phyloP scores from a whole-genome alignment of 2,888 invertebrate species.

The Iselma pallidipennis region DNA sequence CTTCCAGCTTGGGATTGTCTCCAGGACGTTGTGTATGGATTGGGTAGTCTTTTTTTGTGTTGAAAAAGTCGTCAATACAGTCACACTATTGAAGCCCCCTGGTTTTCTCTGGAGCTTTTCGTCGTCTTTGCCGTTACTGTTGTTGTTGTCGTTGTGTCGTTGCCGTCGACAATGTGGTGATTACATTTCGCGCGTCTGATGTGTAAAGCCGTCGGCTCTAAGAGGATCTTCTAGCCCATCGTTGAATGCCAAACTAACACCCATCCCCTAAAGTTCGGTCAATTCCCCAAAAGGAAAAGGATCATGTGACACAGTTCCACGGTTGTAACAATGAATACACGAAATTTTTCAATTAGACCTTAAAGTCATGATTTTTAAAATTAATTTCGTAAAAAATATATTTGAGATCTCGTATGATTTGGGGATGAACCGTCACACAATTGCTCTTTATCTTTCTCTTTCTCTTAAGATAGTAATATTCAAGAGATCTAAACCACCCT shows the following conservation, averaged over 20 bases:
- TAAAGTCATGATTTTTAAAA: background rate
- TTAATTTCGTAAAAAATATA: background rate
- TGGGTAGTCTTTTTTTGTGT: background rate
- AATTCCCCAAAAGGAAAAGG: conserved; percentile 28
- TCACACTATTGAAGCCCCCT: background rate
- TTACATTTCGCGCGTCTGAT: conserved; percentile 48
- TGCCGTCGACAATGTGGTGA: conserved; percentile 45
- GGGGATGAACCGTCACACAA: background rate
- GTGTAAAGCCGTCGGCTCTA: conserved; percentile 46
- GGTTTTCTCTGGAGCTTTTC: background rate
- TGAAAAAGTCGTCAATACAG: background rate
- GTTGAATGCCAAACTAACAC: conserved; percentile 41
- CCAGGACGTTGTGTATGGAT: background rate
- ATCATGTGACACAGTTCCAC: conserved; percentile 33
- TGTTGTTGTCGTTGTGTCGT: background rate
- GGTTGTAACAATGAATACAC: conserved; percentile 39
- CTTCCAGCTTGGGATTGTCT: background rate
- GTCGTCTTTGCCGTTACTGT: background rate
- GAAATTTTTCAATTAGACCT: conserved; percentile 30
- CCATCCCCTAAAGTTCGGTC: conserved; percentile 31
- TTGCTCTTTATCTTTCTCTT: background rate
- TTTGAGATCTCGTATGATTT: background rate
- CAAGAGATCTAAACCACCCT: no score
- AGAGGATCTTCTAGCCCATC: conserved; percentile 42
- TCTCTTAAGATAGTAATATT: background rate